These are phyloP conservation scores for Habroteleia sp. DNA, from an alignment of 2,888 invertebrate species.

Conservation along the genomic window DNA sequence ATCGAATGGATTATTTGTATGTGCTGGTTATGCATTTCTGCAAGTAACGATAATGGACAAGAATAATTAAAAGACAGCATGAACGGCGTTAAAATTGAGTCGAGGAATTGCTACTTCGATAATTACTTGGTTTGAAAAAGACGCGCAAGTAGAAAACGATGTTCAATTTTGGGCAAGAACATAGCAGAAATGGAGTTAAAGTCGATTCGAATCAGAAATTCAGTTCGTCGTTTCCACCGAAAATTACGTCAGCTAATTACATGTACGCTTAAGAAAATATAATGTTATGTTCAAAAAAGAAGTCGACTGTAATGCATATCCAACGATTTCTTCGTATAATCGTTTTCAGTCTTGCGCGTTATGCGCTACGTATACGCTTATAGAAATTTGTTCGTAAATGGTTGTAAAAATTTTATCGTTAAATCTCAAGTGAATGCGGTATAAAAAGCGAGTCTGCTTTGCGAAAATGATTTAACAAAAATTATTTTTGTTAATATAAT, in stretches of 20 bases:
- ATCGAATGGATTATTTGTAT: conserved; percentile 2
- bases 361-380: conserved; percentile 10
- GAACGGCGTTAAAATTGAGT: background rate
- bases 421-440: too few relatives aligned
- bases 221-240: conserved; percentile 21
- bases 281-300: conserved; percentile 13
- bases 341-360: conserved; percentile 16
- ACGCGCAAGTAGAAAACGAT: background rate
- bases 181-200: conserved; percentile 13
- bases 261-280: conserved; percentile 25
- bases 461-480: too few relatives aligned
- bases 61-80: background rate
- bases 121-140: conserved; percentile 1
- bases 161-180: background rate
- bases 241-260: conserved; percentile 44
- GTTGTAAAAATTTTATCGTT: too few relatives aligned
- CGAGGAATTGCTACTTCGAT: conserved; percentile 6
- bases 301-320: conserved; percentile 10
- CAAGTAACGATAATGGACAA: background rate
- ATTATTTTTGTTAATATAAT: conserved; percentile 6
- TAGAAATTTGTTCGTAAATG: conserved; percentile 24
- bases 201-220: conserved; percentile 41
- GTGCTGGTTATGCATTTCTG: background rate
- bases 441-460: too few relatives aligned
- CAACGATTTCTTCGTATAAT: conserved; percentile 25